These are phyloP conservation scores for Drosophila nr. medialis DNA, from an alignment of 2,888 invertebrate genomes.

Conservation along the genomic window DNA sequence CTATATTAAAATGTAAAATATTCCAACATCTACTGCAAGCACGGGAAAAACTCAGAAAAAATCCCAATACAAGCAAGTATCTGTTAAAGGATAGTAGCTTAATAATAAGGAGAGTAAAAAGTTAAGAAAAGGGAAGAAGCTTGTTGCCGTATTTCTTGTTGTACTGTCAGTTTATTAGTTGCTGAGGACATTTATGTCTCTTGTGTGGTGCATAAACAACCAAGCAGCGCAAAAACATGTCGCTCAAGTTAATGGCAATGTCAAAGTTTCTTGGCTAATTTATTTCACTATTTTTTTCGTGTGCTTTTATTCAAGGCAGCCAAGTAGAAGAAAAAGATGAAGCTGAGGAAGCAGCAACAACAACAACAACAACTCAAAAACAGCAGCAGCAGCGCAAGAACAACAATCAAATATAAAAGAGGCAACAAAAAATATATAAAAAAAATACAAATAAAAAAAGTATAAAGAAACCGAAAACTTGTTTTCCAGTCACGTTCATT, in stretches of 20 bases:
- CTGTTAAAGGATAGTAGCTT: not conserved
- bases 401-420: constrained; percentile 18
- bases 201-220: constrained; percentile 20
- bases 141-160: not conserved
- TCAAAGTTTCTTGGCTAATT: constrained; percentile 70
- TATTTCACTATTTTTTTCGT: constrained; percentile 56
- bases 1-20: not conserved
- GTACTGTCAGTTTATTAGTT: not conserved
- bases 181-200: not conserved
- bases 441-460: constrained; percentile 22
- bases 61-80: not conserved
- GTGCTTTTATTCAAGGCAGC: constrained; percentile 29
- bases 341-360: constrained; percentile 24
- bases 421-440: not conserved
- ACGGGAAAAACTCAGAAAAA: not conserved
- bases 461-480: constrained; percentile 62
- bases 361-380: constrained; percentile 8
- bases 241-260: constrained; percentile 57
- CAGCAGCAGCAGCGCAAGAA: constrained; percentile 8
- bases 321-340: constrained; percentile 23
- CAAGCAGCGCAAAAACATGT: constrained; percentile 61
- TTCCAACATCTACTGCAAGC: not conserved
- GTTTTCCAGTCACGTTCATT: constrained; percentile 84
- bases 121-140: not conserved
- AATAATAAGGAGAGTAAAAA: not conserved